Percentiles rank a stretch among this genome's conserved stretches.
Evolutionary conservation across 2,888 invertebrate species (phyloP).

Genomic region (Apamea sordens): DNA sequence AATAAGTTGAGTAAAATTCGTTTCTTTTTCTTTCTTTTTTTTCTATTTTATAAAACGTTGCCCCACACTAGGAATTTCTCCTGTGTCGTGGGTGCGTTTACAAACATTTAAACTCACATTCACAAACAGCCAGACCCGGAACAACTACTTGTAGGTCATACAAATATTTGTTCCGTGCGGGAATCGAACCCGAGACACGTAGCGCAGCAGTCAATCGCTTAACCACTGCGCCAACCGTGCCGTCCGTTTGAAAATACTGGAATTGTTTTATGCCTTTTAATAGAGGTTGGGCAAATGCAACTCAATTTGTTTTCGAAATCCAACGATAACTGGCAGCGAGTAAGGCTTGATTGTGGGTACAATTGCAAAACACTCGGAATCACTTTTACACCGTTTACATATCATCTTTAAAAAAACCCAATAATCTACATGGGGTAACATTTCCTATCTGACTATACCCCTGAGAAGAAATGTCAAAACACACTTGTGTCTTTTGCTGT

Average conservation of each 20-base stretch:
- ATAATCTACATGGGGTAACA: neutral
- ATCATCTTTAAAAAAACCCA: neutral
- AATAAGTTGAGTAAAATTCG: neutral
- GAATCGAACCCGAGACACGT: no score
- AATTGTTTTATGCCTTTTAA: neutral
- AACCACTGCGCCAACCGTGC: no score
- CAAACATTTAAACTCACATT: no score
- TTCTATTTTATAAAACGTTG: no score
- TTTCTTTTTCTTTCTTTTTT: no score
- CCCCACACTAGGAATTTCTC: no score
- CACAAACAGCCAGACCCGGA: no score
- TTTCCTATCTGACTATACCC: neutral
- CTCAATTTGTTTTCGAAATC: slow-evolving; percentile 1
- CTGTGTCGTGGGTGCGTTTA: no score
- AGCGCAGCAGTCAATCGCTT: no score
- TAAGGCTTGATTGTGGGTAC: slow-evolving; percentile 34
- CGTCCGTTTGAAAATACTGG: neutral
- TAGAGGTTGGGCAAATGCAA: neutral
- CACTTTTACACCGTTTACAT: neutral
- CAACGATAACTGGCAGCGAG: slow-evolving; percentile 7
- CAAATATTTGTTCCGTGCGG: no score
- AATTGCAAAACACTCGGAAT: slow-evolving; percentile 25
- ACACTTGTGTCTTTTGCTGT: neutral
- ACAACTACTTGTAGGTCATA: no score
- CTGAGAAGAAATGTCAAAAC: neutral